A percentile compares a stretch with the other conserved stretches of the same genome.
Evolutionary conservation across 2,888 invertebrate genomes (phyloP).

Genomic region (Plebejus anna): DNA sequence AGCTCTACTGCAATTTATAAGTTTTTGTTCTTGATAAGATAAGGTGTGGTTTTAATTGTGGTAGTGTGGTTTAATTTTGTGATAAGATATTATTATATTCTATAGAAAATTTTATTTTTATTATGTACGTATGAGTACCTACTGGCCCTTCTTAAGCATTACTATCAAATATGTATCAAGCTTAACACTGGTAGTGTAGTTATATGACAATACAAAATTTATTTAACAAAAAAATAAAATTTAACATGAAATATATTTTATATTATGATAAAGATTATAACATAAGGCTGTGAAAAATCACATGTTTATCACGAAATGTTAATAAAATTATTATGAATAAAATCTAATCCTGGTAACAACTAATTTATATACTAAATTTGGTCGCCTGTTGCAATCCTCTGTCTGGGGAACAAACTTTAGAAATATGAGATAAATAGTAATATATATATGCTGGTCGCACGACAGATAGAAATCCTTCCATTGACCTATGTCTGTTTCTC

Average conservation of each 20-base stretch:
- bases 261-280: background rate
- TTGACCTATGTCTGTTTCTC: background rate
- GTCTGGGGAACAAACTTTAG: background rate
- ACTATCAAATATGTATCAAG: background rate
- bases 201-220: background rate
- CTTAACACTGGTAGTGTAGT: background rate
- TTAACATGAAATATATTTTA: background rate
- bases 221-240: constrained; percentile 4
- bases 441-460: background rate
- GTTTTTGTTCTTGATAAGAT: constrained; percentile 11
- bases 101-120: background rate
- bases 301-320: constrained; percentile 2
- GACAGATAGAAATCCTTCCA: background rate
- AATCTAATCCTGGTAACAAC: constrained; percentile 2
- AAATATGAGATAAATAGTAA: constrained; percentile 2
- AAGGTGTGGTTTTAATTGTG: background rate
- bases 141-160: background rate
- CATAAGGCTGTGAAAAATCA: constrained; percentile 18
- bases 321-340: background rate
- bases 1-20: background rate
- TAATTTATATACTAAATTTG: background rate
- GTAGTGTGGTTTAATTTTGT: constrained; percentile 10
- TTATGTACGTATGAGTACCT: background rate
- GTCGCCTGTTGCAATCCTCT: background rate
- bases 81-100: background rate